Evolutionary conservation across 92 coral and sea anemone species (phyloP), one percentile per base, ranked within the genome.

Genomic region (Epizoanthus fatuus): DNA sequence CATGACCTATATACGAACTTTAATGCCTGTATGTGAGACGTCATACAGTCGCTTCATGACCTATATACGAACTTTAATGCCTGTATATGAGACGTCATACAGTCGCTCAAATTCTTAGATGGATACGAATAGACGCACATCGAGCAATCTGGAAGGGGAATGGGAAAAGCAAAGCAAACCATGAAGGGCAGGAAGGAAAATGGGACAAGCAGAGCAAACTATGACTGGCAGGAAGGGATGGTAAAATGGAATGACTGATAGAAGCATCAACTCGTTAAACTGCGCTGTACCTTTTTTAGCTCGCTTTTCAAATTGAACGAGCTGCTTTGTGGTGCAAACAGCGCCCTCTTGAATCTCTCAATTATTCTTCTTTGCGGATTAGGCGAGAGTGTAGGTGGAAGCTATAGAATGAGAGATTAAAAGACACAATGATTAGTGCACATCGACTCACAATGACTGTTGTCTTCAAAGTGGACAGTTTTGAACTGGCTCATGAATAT

Each of bases 291-390:
- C 95, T 97, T 97, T 74, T 97, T 97, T 11, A 97, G 92, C 84
- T 97, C 99, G 86, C 98, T 97, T 88, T 97, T 97, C 58, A 97
- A 90, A 86, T 97, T 97, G 8, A 95, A 93, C 15, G 98, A 94
- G 73, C 99, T 93, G 89, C 94, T 97, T 63, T 97, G 99, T 10
- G 93, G 97, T 32, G 97, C 92, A 84, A 97, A 97, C 74, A 97
- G 76, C 42, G 97, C 98, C 63, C 99, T 89, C 84, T 97, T 97
- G 86, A 97, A 97, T 69, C 88, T 92, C 72, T 97, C 99, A 9
- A 97, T 94, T 51, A 97, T 91, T 88, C 99, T 84, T 88, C 99
- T 87, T 63, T 97, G 94, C 56, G 97, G 95, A 79, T 93, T 95
- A 49, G 93, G 88, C 19, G 98, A 75, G 19, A 97, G 75, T 8